Percentiles rank a stretch among this genome's conserved stretches.
These are phyloP conservation scores for Psilanteris sp. DNA, from an alignment of 1,140 invertebrate species.

Conservation along the genomic window DNA sequence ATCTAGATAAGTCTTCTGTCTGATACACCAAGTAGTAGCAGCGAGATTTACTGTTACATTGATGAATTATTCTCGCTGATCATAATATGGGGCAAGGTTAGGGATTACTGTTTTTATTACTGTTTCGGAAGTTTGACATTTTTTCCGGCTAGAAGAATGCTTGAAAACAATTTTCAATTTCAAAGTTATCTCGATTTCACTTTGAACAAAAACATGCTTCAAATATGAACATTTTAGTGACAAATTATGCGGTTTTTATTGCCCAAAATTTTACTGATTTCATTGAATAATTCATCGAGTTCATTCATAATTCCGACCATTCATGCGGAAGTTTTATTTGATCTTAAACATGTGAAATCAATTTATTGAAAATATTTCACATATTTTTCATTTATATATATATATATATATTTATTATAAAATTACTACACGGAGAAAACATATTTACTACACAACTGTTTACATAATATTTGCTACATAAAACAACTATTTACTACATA, in stretches of 20 bases:
- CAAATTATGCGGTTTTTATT: slow-evolving; percentile 5
- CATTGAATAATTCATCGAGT: slow-evolving; percentile 28
- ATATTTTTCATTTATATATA: too few species aligned
- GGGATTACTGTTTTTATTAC: slow-evolving; percentile 13
- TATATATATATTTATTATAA: too few species aligned
- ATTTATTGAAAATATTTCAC: too few species aligned
- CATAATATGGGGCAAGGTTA: slow-evolving; percentile 36
- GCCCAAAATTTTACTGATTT: slow-evolving; percentile 6
- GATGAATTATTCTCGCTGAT: slow-evolving; percentile 26
- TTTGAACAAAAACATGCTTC: neutral
- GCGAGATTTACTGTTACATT: slow-evolving; percentile 33
- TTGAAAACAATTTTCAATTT: neutral
- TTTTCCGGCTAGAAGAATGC: too few species aligned
- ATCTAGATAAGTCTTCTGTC: slow-evolving; percentile 36
- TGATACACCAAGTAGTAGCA: slow-evolving; percentile 11
- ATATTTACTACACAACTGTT: too few species aligned
- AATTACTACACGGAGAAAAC: too few species aligned
- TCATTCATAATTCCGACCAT: slow-evolving; percentile 23
- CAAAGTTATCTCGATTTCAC: neutral
- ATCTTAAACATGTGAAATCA: too few species aligned
- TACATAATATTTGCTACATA: too few species aligned
- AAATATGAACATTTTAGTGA: slow-evolving; percentile 3
- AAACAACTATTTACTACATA: too few species aligned
- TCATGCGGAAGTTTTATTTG: slow-evolving; percentile 11
- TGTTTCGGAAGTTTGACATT: too few species aligned